Evolutionary conservation across 2,113 vertebrate species (phyloP), one percentile per base, ranked within the genome.

Genomic region (Dasyprocta punctata): DNA sequence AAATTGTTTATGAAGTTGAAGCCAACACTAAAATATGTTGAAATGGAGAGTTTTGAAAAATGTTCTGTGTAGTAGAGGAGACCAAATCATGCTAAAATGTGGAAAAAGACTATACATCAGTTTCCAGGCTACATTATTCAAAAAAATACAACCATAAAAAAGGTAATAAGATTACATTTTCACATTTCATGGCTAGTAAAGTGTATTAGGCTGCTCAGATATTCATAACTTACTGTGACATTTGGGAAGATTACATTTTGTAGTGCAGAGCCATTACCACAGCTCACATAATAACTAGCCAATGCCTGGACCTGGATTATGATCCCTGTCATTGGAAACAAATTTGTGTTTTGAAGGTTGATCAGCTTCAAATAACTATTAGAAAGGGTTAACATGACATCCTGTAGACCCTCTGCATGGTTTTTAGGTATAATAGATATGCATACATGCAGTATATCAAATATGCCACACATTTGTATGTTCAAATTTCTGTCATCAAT

Each of bases 121-220:
- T 99, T 98, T 98, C 98, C 95, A 98, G 98, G 95, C 98, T 98
- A 98, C 98, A 99, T 99, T 99, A 99, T 99, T 99, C 98, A 99
- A 99, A 99, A 98, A 99, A 99, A 99, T 98, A 98, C 98, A 99
- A 98, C 99, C 99, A 99, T 99, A 99, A 99, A 99, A 99, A 99
- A 99, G 98, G 98, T 99, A 99, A 99, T 99, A 99, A 99, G 98
- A 99, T 99, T 99, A 99, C 98, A 98, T 99, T 99, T 98, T 98
- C 98, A 98, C 98, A 99, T 99, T 99, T 99, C 99, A 99, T 98
- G 98, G 98, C 98, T 99, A 98, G 99, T 99, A 99, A 99, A 98
- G 98, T 99, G 95, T 98, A 99, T 99, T 99, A 99, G 98, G 98
- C 98, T 99, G 98, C 98, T 99, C 98, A 99, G 98, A 99, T 99